A percentile compares a stretch with the other conserved stretches of the same genome.
Evolutionary conservation across 2,113 vertebrate species (phyloP).

Genomic region (Mesembrinibis cayennensis): DNA sequence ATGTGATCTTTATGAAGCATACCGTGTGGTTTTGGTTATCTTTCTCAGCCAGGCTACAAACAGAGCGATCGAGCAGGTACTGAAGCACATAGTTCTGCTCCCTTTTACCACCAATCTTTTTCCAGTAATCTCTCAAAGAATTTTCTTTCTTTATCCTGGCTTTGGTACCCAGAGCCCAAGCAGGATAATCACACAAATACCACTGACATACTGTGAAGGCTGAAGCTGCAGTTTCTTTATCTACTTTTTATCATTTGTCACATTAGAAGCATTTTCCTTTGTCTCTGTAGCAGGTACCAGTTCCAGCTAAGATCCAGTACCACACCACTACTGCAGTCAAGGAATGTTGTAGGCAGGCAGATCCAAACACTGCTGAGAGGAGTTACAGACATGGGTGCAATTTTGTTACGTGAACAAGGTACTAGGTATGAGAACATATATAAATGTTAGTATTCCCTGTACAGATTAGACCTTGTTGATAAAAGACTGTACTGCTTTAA

Average conservation of each 20-base stretch:
- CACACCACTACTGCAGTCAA: neutral
- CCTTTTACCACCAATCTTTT: neutral
- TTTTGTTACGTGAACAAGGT: neutral
- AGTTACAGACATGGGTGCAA: neutral
- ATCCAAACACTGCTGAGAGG: neutral
- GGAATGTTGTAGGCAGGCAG: neutral
- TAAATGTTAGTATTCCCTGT: neutral
- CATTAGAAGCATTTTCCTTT: neutral
- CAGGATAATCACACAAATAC: neutral
- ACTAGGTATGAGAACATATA: neutral
- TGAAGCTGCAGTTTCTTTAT: neutral
- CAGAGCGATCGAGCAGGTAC: neutral
- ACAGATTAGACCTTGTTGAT: neutral
- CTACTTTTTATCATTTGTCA: neutral
- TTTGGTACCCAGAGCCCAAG: neutral
- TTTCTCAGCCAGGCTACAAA: neutral
- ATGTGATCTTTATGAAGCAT: neutral
- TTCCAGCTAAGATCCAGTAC: neutral
- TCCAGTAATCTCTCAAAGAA: neutral
- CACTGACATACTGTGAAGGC: neutral
- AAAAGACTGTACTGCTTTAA: neutral
- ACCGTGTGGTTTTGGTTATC: neutral
- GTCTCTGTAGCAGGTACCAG: neutral
- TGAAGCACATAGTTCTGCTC: neutral
- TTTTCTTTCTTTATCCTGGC: neutral